Percentiles rank a stretch among this genome's conserved stretches.
These are phyloP conservation scores for Hyles euphorbiae DNA, from an alignment of 1,140 invertebrate species.

Conservation along the genomic window DNA sequence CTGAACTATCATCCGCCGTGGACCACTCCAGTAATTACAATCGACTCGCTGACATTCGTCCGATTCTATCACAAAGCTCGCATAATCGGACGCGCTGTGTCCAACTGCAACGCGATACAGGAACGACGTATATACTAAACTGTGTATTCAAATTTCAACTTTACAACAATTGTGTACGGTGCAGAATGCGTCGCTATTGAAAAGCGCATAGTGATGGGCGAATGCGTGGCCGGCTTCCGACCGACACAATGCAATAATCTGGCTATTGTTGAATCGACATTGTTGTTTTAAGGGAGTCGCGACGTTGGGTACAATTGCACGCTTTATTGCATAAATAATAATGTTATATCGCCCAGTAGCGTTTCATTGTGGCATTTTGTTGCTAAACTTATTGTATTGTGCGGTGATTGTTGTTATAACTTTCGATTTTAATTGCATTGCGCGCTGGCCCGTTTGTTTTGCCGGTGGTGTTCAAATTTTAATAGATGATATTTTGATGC, in stretches of 20 bases:
- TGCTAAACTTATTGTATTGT: slow-evolving; percentile 44
- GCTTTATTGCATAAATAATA: slow-evolving; percentile 75
- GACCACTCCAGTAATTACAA: slow-evolving; percentile 69
- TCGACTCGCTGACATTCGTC: slow-evolving; percentile 70
- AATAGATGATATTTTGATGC: no score
- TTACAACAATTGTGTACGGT: slow-evolving; percentile 24
- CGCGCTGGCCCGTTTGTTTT: no score
- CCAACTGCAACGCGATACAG: slow-evolving; percentile 35
- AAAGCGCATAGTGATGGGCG: slow-evolving; percentile 40
- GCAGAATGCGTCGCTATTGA: slow-evolving; percentile 11
- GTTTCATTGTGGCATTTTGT: slow-evolving; percentile 59
- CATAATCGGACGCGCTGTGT: slow-evolving; percentile 70
- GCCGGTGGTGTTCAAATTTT: no score
- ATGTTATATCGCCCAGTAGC: slow-evolving; percentile 61
- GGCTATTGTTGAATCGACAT: slow-evolving; percentile 70
- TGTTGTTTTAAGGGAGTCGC: slow-evolving; percentile 72
- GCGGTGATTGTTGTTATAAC: slow-evolving; percentile 14
- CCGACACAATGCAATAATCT: slow-evolving; percentile 71
- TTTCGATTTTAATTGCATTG: slow-evolving; percentile 10
- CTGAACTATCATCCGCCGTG: slow-evolving; percentile 53
- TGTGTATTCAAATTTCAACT: slow-evolving; percentile 29
- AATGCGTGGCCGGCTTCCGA: slow-evolving; percentile 55
- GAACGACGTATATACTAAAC: slow-evolving; percentile 33
- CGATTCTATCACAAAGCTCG: slow-evolving; percentile 71
- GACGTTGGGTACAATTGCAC: slow-evolving; percentile 63